Percentiles rank a stretch among this genome's conserved stretches.
Evolutionary conservation across 2,113 vertebrate species (phyloP).

Genomic region (Tyrannus savana): DNA sequence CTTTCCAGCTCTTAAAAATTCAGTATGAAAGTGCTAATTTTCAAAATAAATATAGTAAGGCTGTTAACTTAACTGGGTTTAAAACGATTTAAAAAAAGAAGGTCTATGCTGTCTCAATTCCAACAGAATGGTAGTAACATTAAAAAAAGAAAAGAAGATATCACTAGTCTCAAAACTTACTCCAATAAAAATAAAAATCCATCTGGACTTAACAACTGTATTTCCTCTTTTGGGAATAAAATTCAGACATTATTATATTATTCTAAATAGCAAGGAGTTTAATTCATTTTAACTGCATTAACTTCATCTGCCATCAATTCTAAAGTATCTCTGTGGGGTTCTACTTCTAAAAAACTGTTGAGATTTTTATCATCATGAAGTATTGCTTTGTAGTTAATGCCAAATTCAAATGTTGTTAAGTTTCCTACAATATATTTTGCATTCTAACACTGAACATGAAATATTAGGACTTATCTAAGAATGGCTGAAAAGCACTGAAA

Average conservation of each 20-base stretch:
- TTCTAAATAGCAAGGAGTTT: slow-evolving; percentile 29
- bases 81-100: not conserved
- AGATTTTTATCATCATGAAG: slow-evolving; percentile 46
- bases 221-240: slow-evolving; percentile 61
- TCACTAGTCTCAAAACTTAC: slow-evolving; percentile 8
- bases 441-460: not conserved
- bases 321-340: slow-evolving; percentile 11
- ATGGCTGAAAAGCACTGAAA: not conserved
- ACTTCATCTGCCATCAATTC: slow-evolving; percentile 37
- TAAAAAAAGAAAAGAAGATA: not conserved
- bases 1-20: not conserved
- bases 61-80: not conserved
- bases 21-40: not conserved
- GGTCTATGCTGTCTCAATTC: not conserved
- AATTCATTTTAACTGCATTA: slow-evolving; percentile 42
- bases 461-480: not conserved
- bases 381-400: not conserved
- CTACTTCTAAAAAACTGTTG: slow-evolving; percentile 17
- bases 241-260: slow-evolving; percentile 37
- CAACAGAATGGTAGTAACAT: not conserved
- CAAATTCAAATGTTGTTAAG: slow-evolving; percentile 19
- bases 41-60: not conserved
- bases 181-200: slow-evolving; percentile 61
- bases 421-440: not conserved
- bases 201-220: slow-evolving; percentile 57